Conservation (phyloP, 2,113 vertebrate genomes). For the Aleadryas rufinucha region DNA sequence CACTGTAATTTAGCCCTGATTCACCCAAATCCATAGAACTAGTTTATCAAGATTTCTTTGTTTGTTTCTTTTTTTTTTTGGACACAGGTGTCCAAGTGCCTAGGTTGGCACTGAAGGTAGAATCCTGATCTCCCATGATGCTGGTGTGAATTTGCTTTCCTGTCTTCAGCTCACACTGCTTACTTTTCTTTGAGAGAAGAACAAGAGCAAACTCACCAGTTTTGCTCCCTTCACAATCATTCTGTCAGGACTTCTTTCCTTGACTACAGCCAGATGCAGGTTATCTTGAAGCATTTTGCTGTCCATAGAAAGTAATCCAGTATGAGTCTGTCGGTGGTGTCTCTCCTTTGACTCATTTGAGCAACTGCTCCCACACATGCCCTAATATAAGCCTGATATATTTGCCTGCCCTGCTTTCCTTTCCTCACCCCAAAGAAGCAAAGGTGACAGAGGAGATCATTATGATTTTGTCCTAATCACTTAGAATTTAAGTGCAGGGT, state of each 20-base stretch:
- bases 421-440: neutral
- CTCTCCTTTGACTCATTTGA: constrained; percentile 21
- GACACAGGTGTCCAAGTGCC: neutral
- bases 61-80: neutral
- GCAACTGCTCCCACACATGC: neutral
- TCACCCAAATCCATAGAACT: neutral
- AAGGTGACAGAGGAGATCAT: neutral
- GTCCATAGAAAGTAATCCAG: neutral
- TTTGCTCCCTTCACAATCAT: neutral
- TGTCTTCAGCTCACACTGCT: constrained; percentile 26
- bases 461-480: neutral
- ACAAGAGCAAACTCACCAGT: constrained; percentile 39
- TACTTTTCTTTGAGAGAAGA: constrained; percentile 41
- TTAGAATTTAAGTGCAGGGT: neutral
- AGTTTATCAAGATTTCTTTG: neutral
- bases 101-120: neutral
- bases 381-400: neutral
- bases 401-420: neutral
- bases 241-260: constrained; percentile 18
- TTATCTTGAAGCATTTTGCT: constrained; percentile 31
- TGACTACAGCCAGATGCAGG: neutral
- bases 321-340: neutral
- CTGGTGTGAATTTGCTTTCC: constrained; percentile 36
- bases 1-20: neutral
- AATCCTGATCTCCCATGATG: neutral